Conservation (phyloP, 2,797 vertebrate genomes). For the Neosalanx taihuensis region DNA sequence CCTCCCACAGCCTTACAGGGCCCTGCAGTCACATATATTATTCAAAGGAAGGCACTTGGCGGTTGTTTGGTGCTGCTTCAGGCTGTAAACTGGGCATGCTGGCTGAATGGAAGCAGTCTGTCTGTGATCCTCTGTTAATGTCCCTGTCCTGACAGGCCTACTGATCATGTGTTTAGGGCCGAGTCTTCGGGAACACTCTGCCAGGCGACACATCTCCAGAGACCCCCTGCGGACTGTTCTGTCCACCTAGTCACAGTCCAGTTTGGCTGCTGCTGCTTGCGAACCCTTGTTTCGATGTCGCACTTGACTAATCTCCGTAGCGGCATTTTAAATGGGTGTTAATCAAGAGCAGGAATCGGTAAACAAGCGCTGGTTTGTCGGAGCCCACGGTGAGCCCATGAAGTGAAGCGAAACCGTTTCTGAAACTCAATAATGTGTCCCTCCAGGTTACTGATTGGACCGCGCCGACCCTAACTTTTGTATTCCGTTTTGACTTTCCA, state of each 20-base stretch:
- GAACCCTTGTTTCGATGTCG: background rate
- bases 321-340: background rate
- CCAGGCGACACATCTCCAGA: too few relatives aligned
- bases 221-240: background rate
- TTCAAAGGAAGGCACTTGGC: constrained; percentile 25
- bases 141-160: too few relatives aligned
- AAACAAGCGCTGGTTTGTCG: background rate
- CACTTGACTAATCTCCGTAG: background rate
- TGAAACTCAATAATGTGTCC: background rate
- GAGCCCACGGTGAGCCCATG: background rate
- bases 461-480: background rate
- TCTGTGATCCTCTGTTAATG: too few relatives aligned
- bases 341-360: background rate
- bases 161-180: too few relatives aligned
- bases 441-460: background rate
- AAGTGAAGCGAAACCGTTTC: background rate
- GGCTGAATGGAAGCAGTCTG: too few relatives aligned
- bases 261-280: background rate
- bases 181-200: too few relatives aligned
- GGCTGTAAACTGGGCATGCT: constrained; percentile 32
- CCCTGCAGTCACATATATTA: constrained; percentile 35
- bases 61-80: constrained; percentile 20
- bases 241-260: background rate
- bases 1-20: constrained; percentile 3
- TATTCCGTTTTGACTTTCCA: background rate